Evolutionary conservation across 2,888 invertebrate species (phyloP).

Genomic region (Hyposoter didymator): DNA sequence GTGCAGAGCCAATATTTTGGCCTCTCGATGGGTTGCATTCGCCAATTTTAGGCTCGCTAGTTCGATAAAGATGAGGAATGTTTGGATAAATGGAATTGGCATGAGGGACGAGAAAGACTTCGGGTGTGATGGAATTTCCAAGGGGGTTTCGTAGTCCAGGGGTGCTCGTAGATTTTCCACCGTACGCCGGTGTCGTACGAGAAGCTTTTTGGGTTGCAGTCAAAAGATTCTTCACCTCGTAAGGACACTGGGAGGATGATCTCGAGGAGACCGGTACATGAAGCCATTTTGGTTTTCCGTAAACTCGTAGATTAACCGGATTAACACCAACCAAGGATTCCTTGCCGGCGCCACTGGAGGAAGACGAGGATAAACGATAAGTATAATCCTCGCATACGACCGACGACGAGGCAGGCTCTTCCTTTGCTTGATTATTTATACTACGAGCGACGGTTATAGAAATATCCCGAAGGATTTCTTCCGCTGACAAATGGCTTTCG

Average conservation of each 20-base stretch:
- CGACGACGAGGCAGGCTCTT: constrained; percentile 44
- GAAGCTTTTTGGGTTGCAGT: constrained; percentile 52
- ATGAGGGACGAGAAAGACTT: constrained; percentile 68
- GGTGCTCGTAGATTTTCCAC: constrained; percentile 4
- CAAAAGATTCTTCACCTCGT: constrained; percentile 67
- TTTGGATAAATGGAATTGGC: constrained; percentile 55
- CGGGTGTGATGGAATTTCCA: constrained; percentile 49
- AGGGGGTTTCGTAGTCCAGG: constrained; percentile 8
- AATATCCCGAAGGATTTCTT: constrained; percentile 78
- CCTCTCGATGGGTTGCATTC: constrained; percentile 42
- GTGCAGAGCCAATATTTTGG: constrained; percentile 17
- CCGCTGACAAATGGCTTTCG: constrained; percentile 73
- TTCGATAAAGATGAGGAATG: constrained; percentile 37
- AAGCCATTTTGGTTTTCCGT: constrained; percentile 70
- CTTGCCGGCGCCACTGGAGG: constrained; percentile 67
- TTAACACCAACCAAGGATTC: constrained; percentile 72
- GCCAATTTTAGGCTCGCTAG: constrained; percentile 46
- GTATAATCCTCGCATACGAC: constrained; percentile 67
- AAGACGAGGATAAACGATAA: constrained; percentile 70
- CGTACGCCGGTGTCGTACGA: constrained; percentile 51
- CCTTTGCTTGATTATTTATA: constrained; percentile 59
- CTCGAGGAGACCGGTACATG: constrained; percentile 66
- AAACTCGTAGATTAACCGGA: constrained; percentile 77
- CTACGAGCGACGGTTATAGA: constrained; percentile 76
- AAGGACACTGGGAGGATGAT: constrained; percentile 69